phyloP scores from a whole-genome alignment of 2,113 vertebrate species.

The Calcarius ornatus region DNA sequence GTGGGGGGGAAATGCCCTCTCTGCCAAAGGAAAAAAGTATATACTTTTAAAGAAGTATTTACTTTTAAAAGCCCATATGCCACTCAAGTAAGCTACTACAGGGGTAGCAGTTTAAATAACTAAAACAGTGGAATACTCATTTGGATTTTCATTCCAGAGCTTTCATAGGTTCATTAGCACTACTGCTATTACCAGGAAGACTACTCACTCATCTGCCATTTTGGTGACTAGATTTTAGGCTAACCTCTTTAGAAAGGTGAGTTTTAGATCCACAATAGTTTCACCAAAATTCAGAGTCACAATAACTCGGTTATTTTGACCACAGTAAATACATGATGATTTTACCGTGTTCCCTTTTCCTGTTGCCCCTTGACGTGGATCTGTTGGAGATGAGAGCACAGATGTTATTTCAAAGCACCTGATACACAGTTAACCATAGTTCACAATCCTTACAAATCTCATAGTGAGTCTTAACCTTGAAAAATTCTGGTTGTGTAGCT shows the following conservation, averaged over 20 bases:
- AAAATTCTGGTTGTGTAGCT: neutral
- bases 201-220: neutral
- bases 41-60: neutral
- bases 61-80: neutral
- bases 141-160: neutral
- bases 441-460: neutral
- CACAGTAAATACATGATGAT: neutral
- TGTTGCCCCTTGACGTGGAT: neutral
- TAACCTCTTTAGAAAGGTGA: neutral
- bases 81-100: neutral
- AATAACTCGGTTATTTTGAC: neutral
- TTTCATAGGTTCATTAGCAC: neutral
- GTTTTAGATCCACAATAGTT: neutral
- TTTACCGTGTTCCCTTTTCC: neutral
- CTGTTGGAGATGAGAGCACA: neutral
- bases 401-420: accelerated
- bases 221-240: neutral
- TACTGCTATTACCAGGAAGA: neutral
- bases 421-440: neutral
- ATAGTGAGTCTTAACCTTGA: neutral
- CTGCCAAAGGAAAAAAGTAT: neutral
- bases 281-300: neutral
- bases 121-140: neutral
- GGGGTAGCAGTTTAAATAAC: neutral
- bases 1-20: accelerated